Conservation (phyloP, 2,113 vertebrate genomes). For the Malaclemys terrapin region DNA sequence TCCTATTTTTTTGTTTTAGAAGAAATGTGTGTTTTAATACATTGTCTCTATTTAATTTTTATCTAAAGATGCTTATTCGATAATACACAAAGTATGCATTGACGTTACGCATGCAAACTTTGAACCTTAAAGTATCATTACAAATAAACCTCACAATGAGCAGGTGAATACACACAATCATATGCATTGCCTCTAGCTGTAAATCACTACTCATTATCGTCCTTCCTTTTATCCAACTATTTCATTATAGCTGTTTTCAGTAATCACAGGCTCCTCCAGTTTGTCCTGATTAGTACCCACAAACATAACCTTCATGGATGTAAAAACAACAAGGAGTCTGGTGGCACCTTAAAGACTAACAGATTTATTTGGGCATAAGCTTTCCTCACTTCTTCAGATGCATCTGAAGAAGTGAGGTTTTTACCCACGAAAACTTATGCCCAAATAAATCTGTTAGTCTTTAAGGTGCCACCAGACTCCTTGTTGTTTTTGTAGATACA, state of each 20-base stretch:
- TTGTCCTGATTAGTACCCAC: conserved; percentile 58
- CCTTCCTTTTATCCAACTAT: conserved; percentile 16
- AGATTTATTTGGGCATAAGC: too few species aligned
- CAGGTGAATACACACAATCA: not conserved
- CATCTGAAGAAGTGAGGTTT: too few species aligned
- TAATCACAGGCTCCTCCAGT: conserved; percentile 53
- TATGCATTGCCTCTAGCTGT: not conserved
- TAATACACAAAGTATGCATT: not conserved
- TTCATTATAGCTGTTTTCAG: conserved; percentile 35
- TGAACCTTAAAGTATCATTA: not conserved
- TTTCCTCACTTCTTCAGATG: too few species aligned
- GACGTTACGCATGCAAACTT: not conserved
- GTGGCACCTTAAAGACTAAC: too few species aligned
- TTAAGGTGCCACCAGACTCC: too few species aligned
- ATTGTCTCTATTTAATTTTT: not conserved
- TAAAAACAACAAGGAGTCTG: not conserved
- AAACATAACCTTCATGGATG: conserved; percentile 43
- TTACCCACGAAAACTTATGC: too few species aligned
- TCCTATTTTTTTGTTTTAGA: not conserved
- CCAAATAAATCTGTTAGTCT: too few species aligned
- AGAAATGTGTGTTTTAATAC: not conserved
- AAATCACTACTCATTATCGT: not conserved
- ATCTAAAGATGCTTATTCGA: not conserved
- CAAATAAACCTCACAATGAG: not conserved
- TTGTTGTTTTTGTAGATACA: too few species aligned